Base-by-base conservation (phyloP, 2,888 invertebrate genomes). In the Opisthograptis luteolata region DNA sequence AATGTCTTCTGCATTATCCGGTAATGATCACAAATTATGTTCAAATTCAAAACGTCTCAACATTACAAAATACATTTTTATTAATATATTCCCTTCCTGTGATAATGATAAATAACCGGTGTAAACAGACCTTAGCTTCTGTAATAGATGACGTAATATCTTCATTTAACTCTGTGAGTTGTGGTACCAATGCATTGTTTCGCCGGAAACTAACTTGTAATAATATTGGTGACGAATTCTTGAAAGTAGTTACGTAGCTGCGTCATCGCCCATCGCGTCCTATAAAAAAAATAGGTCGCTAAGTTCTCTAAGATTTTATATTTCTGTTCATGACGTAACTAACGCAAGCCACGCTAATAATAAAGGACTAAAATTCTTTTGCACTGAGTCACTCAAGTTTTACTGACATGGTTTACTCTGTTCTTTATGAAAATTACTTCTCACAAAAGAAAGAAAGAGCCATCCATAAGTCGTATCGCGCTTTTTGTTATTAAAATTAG, bases 121-220 rank as follows among this genome's bases (percentile, higher is more conserved):
- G 15, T 6, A 32, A 10, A 30, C 45, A 47, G 36, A 46, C 47
- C 30, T n/a, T n/a, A n/a, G n/a, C 22, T 45, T 13, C 46, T 51
- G 36, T 28, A 53, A 35, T 42, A 35, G 48, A 58, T 73, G 73
- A 74, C 71, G 70, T 71, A 70, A 77, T 35, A 41, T 42, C 44
- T 62, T 53, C 56, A 64, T 66, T 66, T 67, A 65, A 46, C n/a
- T n/a, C n/a, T n/a, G n/a, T n/a, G n/a, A n/a, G n/a, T 35, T 37
- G 54, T 64, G 63, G 65, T 63, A 70, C 62, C 60, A 61, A 57
- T 56, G 54, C 59, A 66, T 44, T 62, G n/a, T 68, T 69, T 70
- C 65, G 47, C 45, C 48, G 50, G 19, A 60, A 63, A 59, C 45
- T 52, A 50, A 52, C 56, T 61, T 54, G 25, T 60, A 57, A 60